Evolutionary conservation across 1,140 invertebrate genomes (phyloP).

Genomic region (Camponotus floridanus): DNA sequence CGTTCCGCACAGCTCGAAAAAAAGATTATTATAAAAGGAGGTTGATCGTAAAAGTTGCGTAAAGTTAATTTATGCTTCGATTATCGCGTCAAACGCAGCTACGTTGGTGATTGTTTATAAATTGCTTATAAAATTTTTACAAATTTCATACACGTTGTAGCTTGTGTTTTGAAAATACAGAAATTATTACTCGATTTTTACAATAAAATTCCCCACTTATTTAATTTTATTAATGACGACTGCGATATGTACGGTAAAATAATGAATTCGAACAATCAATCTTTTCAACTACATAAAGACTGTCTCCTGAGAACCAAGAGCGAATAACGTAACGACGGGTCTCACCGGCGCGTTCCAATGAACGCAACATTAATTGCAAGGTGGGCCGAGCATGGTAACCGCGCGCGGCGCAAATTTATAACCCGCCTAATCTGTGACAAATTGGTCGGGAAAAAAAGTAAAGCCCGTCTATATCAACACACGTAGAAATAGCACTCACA

Average conservation of each 20-base stretch:
- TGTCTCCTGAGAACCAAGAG: neutral
- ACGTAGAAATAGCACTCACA: conserved; percentile 5
- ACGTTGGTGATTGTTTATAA: neutral
- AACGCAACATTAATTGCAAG: conserved; percentile 62
- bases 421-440: conserved; percentile 83
- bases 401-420: conserved; percentile 80
- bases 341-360: conserved; percentile 34
- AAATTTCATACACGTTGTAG: neutral
- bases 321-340: neutral
- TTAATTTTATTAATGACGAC: conserved; percentile 10
- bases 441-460: conserved; percentile 76
- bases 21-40: conserved; percentile 10
- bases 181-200: neutral
- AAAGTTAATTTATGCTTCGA: conserved; percentile 6
- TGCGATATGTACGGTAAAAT: neutral
- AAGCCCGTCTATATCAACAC: conserved; percentile 44
- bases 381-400: conserved; percentile 67
- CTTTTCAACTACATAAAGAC: neutral
- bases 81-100: neutral
- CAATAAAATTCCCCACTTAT: neutral
- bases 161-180: neutral
- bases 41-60: neutral
- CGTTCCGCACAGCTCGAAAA: neutral
- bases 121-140: neutral
- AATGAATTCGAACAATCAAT: neutral